Conservation (phyloP, 2,113 vertebrate genomes). For the Tragelaphus scriptus region DNA sequence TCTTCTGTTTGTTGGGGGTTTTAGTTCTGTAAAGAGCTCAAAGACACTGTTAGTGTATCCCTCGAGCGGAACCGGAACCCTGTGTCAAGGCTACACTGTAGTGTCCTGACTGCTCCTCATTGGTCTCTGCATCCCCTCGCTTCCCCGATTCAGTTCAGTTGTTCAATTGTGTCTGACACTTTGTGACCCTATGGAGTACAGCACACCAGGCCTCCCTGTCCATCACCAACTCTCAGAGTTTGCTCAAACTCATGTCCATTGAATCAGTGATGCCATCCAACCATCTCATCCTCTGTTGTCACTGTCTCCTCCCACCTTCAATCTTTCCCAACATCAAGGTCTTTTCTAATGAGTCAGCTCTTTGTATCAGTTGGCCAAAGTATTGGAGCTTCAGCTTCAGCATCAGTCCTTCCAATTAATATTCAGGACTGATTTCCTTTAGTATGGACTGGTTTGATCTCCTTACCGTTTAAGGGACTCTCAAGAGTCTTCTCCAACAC, state of each 20-base stretch:
- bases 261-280: background rate
- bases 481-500: background rate
- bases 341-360: background rate
- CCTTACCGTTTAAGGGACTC: background rate
- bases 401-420: background rate
- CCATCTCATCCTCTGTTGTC: background rate
- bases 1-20: background rate
- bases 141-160: background rate
- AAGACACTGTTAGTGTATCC: background rate
- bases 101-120: background rate
- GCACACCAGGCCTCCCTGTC: background rate
- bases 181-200: rapidly evolving
- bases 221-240: background rate
- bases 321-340: background rate
- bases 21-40: background rate
- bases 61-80: background rate
- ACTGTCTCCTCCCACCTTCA: background rate
- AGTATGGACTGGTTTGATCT: background rate
- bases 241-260: background rate
- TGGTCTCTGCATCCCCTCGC: background rate
- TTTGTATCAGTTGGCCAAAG: background rate
- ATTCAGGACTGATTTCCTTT: background rate
- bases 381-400: background rate
- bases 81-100: background rate
- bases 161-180: background rate